Evolutionary conservation across 2,113 vertebrate genomes (phyloP), one percentile per base, ranked within the genome.

Genomic region (Bufo gargarizans): DNA sequence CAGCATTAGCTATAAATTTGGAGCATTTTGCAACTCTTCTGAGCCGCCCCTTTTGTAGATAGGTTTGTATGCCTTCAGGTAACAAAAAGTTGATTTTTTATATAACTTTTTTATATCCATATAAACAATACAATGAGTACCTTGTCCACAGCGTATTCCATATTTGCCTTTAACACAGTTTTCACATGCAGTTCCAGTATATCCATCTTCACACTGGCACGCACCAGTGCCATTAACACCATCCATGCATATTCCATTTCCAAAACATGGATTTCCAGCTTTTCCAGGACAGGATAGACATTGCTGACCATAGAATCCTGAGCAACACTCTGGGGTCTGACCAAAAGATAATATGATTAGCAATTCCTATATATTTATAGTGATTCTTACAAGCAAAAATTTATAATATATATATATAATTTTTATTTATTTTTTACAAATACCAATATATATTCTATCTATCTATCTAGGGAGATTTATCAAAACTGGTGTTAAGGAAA

Each of bases 221-320:
- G 3, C 0, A 3, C 98, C 98, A 0, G 95, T 95, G 76, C 97
- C 97, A 0, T 95, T 95, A 10, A 92, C 88, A 0, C 97, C 97
- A 0, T 99, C 98, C 76, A 91, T 45, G 87, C 98, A 99, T 85
- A 93, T 1, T 0, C 98, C 98, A 0, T 97, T 97, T 6, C 95
- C 95, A 0, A 92, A 96, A 91, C 98, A 99, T 22, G 93, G 84
- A 0, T 86, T 93, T 67, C 91, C 93, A 0, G 86, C 88, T 0
- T 86, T 88, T 0, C 97, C 96, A 0, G 98, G 98, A 90, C 98
- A 99, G 0, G 94, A 87, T 91, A 97, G 96, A 79, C 98, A 99
- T 87, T 97, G 95, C 20, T 91, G 82, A 0, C 98, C 96, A 0
- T 96, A 99, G 91, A 96, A 98, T 0, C 97, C 98, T 0, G 89